Percentiles rank a stretch among this genome's conserved stretches.
These are phyloP conservation scores for Xenopus borealis DNA, from an alignment of 2,113 vertebrate species.

Conservation along the genomic window DNA sequence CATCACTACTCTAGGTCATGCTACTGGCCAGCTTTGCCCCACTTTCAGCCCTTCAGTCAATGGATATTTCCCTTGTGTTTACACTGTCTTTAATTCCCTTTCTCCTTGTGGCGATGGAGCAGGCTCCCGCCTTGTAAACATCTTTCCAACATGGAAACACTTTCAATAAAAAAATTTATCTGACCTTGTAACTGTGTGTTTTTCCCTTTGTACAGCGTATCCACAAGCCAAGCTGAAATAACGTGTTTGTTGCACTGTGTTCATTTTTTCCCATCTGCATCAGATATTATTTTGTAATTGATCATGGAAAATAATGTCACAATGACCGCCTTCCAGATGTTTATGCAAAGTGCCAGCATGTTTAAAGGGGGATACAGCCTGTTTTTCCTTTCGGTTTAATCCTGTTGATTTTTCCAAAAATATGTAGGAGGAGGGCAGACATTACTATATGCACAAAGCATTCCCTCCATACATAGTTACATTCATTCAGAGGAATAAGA, in stretches of 20 bases:
- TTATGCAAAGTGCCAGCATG: constrained; percentile 20
- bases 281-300: constrained; percentile 22
- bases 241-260: no score
- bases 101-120: constrained; percentile 31
- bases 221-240: no score
- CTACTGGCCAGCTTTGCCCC: not conserved
- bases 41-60: not conserved
- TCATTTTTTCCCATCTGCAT: constrained; percentile 16
- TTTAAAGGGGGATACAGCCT: not conserved
- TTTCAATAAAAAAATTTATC: constrained; percentile 31
- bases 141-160: constrained; percentile 41
- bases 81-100: constrained; percentile 13
- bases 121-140: constrained; percentile 41
- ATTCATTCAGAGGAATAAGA: no score
- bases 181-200: not conserved
- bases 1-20: no score
- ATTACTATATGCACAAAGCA: no score
- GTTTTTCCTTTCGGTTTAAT: no score
- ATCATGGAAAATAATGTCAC: constrained; percentile 24
- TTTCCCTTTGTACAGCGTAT: not conserved
- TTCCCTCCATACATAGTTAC: no score
- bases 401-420: no score
- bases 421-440: no score
- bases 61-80: constrained; percentile 20
- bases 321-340: constrained; percentile 24